Evolutionary conservation across 23 tunicate species (phyloP).

Genomic region (Styela plicata): DNA sequence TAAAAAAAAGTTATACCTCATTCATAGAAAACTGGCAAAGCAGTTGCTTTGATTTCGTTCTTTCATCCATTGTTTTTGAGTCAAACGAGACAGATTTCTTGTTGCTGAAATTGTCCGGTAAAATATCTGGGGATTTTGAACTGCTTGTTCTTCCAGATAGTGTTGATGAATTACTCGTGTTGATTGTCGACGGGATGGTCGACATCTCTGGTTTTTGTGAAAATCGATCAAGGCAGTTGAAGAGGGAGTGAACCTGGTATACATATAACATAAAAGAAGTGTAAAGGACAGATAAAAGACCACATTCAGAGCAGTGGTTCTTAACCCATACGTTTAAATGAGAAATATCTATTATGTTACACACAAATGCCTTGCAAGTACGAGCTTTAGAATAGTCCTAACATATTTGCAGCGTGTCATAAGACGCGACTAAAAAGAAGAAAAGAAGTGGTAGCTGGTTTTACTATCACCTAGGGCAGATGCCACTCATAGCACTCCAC

Average conservation of each 20-base stretch:
- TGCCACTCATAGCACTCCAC: no score
- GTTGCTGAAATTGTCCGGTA: not conserved
- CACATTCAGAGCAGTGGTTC: no score
- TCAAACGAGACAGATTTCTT: not conserved
- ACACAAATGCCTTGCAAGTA: no score
- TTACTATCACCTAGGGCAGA: no score
- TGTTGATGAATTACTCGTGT: not conserved
- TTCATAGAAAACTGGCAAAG: constrained; percentile 68
- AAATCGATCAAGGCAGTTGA: constrained; percentile 44
- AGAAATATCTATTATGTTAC: no score
- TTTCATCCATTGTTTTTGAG: constrained; percentile 6
- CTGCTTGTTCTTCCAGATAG: not conserved
- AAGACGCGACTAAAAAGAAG: no score
- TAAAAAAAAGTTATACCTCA: constrained; percentile 28
- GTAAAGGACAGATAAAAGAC: no score
- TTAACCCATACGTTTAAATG: no score
- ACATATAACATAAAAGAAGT: no score
- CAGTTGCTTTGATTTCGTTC: constrained; percentile 55
- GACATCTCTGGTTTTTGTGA: not conserved
- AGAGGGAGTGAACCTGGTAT: constrained; percentile 38
- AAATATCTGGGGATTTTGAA: not conserved
- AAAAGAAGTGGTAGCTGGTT: no score
- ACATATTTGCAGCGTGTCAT: no score
- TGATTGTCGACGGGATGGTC: not conserved
- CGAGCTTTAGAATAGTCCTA: no score